These are phyloP conservation scores for Caenorhabditis inopinata DNA, from an alignment of 1,140 invertebrate species.

Conservation along the genomic window DNA sequence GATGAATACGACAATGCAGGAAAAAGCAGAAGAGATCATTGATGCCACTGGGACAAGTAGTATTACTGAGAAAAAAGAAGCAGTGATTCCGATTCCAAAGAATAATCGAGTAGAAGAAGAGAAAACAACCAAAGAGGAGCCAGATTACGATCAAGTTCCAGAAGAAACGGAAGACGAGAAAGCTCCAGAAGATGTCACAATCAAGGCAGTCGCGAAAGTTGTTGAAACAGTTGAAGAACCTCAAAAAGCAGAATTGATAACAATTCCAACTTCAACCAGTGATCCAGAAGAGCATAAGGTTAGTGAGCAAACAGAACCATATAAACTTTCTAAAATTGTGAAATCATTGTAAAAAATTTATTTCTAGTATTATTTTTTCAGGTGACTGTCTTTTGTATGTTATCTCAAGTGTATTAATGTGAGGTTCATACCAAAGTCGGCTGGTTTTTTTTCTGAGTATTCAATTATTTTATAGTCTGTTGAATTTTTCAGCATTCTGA, in stretches of 20 bases:
- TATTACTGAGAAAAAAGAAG: neutral
- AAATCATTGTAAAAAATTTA: too few relatives aligned
- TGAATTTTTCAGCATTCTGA: too few relatives aligned
- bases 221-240: neutral
- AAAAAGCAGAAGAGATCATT: neutral
- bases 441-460: too few relatives aligned
- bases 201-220: neutral
- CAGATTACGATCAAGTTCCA: neutral
- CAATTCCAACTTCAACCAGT: neutral
- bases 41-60: constrained; percentile 2
- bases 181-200: too few relatives aligned
- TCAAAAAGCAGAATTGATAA: neutral
- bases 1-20: neutral
- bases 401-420: too few relatives aligned
- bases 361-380: too few relatives aligned
- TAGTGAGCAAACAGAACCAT: too few relatives aligned
- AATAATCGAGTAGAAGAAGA: neutral
- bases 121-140: neutral
- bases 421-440: too few relatives aligned
- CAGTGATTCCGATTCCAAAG: neutral
- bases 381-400: too few relatives aligned
- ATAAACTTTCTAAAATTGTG: too few relatives aligned
- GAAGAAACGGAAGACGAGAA: neutral
- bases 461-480: too few relatives aligned
- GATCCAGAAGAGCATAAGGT: constrained; percentile 12